Evolutionary conservation across 2,113 vertebrate species (phyloP).

Genomic region (Vulpes vulpes): DNA sequence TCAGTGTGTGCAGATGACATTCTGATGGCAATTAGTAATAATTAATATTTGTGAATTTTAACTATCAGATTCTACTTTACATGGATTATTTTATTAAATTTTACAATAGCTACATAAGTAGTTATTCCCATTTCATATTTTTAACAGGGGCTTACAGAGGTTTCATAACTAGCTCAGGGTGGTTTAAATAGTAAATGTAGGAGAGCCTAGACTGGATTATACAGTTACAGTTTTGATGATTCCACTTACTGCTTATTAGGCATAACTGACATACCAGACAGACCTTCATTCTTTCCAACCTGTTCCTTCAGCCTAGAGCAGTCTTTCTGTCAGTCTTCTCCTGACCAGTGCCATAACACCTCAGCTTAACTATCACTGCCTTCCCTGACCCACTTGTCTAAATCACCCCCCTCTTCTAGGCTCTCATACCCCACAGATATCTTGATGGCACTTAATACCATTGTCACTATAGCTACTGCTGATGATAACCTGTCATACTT

Average conservation of each 20-base stretch:
- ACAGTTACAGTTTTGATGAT: background rate
- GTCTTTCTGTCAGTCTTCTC: background rate
- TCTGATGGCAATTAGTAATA: background rate
- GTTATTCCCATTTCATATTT: background rate
- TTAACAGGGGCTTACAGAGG: background rate
- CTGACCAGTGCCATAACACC: background rate
- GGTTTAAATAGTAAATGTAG: background rate
- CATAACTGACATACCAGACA: background rate
- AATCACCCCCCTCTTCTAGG: background rate
- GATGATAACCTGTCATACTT: background rate
- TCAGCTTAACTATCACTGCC: background rate
- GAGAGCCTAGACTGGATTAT: background rate
- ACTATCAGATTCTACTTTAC: background rate
- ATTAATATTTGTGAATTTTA: constrained; percentile 38
- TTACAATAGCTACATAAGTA: background rate
- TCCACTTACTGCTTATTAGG: background rate
- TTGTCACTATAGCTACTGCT: background rate
- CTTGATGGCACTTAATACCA: background rate
- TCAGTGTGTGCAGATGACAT: background rate
- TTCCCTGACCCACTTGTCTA: background rate
- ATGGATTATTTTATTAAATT: constrained; percentile 30
- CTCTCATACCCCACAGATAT: background rate
- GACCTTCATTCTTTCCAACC: background rate
- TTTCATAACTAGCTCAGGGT: background rate
- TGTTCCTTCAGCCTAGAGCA: background rate